Conservation (phyloP, 2,113 vertebrate species). For the Arothron firmamentum region DNA sequence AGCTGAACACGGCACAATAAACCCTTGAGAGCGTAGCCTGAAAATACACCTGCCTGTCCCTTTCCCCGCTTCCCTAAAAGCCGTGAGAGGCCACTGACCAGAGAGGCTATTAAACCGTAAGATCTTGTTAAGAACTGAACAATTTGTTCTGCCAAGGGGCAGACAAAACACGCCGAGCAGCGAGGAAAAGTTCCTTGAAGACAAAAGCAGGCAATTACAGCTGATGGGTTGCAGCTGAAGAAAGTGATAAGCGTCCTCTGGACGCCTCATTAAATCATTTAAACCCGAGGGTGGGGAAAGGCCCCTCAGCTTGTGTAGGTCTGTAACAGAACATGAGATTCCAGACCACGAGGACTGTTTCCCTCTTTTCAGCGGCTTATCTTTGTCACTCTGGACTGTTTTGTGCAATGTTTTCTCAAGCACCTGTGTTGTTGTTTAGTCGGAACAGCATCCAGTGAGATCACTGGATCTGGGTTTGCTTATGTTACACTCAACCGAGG, state of each 20-base stretch:
- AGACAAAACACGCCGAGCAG: conserved; percentile 25
- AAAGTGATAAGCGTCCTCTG: conserved; percentile 45
- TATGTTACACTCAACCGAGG: not conserved
- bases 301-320: conserved; percentile 4
- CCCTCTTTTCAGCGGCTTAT: conserved; percentile 9
- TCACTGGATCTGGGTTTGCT: conserved; percentile 12
- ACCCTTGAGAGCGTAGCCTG: conserved; percentile 9
- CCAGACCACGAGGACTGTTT: conserved; percentile 1
- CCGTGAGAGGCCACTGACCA: conserved; percentile 31
- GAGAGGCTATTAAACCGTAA: conserved; percentile 25
- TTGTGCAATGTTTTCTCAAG: conserved; percentile 5
- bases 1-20: not conserved
- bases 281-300: conserved; percentile 23
- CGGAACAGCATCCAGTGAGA: not conserved
- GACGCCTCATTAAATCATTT: conserved; percentile 39
- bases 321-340: conserved; percentile 1
- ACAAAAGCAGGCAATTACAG: conserved; percentile 55
- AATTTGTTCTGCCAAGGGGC: conserved; percentile 43
- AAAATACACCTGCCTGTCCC: conserved; percentile 32
- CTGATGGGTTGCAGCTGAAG: conserved; percentile 49
- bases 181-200: conserved; percentile 34
- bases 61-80: conserved; percentile 19
- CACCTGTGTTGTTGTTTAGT: too few relatives aligned
- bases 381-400: not conserved
- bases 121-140: conserved; percentile 54